These are phyloP conservation scores for Antheraea assamensis DNA, from an alignment of 2,888 invertebrate genomes.

Conservation along the genomic window DNA sequence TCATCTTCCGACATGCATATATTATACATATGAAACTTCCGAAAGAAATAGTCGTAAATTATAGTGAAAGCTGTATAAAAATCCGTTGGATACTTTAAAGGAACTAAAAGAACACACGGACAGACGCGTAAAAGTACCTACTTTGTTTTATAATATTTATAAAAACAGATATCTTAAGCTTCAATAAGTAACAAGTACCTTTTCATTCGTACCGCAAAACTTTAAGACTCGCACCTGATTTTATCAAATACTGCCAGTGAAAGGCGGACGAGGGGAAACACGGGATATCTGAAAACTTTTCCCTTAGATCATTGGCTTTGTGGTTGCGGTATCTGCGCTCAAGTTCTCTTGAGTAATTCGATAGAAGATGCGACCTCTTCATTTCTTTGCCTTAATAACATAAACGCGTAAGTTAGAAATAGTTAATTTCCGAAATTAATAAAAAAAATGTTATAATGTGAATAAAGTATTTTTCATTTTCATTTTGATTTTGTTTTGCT, in stretches of 20 bases:
- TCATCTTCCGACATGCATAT: too few relatives aligned
- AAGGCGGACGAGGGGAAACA: background rate
- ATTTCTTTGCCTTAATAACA: background rate
- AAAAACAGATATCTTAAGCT: background rate
- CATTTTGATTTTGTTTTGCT: too few relatives aligned
- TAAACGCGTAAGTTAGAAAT: background rate
- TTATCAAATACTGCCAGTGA: slow-evolving; percentile 8
- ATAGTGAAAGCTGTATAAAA: too few relatives aligned
- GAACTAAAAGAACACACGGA: too few relatives aligned
- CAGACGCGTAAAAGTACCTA: too few relatives aligned
- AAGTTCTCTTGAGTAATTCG: background rate
- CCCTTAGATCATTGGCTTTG: slow-evolving; percentile 10
- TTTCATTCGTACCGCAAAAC: slow-evolving; percentile 3
- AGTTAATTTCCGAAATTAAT: background rate
- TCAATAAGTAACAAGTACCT: background rate
- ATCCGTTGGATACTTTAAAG: too few relatives aligned
- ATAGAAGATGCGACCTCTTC: background rate
- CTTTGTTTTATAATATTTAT: background rate
- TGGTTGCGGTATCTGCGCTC: background rate
- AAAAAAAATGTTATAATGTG: too few relatives aligned
- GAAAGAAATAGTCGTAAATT: too few relatives aligned
- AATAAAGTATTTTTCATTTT: too few relatives aligned
- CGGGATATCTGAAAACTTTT: slow-evolving; percentile 1
- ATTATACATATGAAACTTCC: too few relatives aligned
- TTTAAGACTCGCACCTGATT: slow-evolving; percentile 1